These are phyloP conservation scores for Champsocephalus gunnari DNA, from an alignment of 2,797 vertebrate species.

Conservation along the genomic window DNA sequence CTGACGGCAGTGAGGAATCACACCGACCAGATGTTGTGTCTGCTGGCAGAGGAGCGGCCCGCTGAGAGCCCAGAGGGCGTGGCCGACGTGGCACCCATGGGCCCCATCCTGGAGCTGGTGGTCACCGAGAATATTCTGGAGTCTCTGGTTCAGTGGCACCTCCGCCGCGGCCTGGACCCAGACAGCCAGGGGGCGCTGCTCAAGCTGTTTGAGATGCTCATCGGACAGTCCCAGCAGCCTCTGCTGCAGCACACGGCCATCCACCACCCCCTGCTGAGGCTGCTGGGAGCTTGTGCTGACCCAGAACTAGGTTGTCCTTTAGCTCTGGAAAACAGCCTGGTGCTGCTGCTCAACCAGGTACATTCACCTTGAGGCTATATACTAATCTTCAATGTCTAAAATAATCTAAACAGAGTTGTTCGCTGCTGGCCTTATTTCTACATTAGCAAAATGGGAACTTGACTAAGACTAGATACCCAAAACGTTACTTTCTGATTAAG, in stretches of 20 bases:
- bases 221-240: slow-evolving; percentile 93
- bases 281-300: slow-evolving; percentile 90
- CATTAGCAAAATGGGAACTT: not conserved
- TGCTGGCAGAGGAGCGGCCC: slow-evolving; percentile 92
- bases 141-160: slow-evolving; percentile 91
- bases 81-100: slow-evolving; percentile 59
- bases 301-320: slow-evolving; percentile 87
- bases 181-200: slow-evolving; percentile 90
- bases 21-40: slow-evolving; percentile 95
- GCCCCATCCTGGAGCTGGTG: slow-evolving; percentile 92
- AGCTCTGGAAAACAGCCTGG: slow-evolving; percentile 90
- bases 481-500: not conserved
- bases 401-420: not conserved
- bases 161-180: slow-evolving; percentile 85
- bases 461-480: not conserved
- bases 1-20: slow-evolving; percentile 94
- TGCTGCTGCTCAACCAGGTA: slow-evolving; percentile 96
- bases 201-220: slow-evolving; percentile 97
- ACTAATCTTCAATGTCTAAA: no score
- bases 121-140: slow-evolving; percentile 90
- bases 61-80: slow-evolving; percentile 69
- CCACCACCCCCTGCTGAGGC: slow-evolving; percentile 89
- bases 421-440: not conserved
- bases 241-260: slow-evolving; percentile 90
- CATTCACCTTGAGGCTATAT: not conserved